phyloP scores from a whole-genome alignment of 2,888 invertebrate species.

The Cremastinae sp. region DNA sequence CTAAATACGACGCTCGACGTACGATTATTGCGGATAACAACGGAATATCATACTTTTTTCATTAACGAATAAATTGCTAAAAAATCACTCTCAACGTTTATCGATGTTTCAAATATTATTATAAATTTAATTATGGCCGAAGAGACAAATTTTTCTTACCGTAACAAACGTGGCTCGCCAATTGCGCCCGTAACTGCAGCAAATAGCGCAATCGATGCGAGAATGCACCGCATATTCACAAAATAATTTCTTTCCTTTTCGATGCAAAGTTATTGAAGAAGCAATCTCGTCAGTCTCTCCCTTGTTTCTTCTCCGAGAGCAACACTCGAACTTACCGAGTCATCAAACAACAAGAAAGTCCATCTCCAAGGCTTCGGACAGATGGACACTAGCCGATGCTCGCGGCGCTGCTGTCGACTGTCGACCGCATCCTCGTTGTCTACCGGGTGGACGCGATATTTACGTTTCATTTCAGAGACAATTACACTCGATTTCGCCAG shows the following conservation, averaged over 20 bases:
- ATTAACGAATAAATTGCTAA: too few species aligned
- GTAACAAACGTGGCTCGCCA: slow-evolving; percentile 56
- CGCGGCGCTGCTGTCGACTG: slow-evolving; percentile 13
- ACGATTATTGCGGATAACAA: background rate
- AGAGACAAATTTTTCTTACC: slow-evolving; percentile 59
- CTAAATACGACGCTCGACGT: background rate
- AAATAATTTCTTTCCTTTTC: background rate
- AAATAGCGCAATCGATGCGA: slow-evolving; percentile 62
- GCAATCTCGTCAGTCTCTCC: background rate
- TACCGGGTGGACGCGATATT: too few species aligned
- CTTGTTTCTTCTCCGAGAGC: slow-evolving; percentile 9
- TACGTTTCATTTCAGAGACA: too few species aligned
- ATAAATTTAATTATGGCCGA: slow-evolving; percentile 5
- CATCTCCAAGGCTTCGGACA: background rate
- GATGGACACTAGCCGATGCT: background rate
- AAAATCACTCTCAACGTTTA: too few species aligned
- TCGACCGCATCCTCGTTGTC: background rate
- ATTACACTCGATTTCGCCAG: too few species aligned
- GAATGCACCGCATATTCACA: slow-evolving; percentile 65
- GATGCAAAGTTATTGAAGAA: background rate
- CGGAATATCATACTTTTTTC: too few species aligned
- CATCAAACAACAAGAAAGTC: slow-evolving; percentile 29
- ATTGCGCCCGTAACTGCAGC: slow-evolving; percentile 61
- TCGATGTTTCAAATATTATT: too few species aligned
- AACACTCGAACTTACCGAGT: slow-evolving; percentile 37